Percentiles rank a stretch among this genome's conserved stretches.
Conservation (phyloP, 92 coral and sea anemone species). For the Pocillopora meandrina region DNA sequence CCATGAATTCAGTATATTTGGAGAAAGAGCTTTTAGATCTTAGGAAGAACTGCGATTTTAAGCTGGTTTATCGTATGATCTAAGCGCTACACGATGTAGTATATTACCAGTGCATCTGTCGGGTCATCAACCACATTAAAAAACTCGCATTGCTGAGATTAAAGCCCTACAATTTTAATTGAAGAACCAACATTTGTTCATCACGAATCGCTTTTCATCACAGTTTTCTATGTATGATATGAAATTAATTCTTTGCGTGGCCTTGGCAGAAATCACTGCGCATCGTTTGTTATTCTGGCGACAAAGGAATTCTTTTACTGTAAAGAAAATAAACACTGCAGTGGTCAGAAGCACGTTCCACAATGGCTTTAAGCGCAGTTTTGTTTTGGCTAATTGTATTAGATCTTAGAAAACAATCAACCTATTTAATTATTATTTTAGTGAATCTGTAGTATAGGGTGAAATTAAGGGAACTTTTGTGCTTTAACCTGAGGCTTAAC, state of each 20-base stretch:
- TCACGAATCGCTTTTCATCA: not conserved
- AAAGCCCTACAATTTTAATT: not conserved
- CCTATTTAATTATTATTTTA: not conserved
- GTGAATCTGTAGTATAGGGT: not conserved
- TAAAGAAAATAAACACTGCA: conserved; percentile 3
- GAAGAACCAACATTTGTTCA: not conserved
- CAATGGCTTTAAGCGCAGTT: not conserved
- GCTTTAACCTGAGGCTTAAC: too few relatives aligned
- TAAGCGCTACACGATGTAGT: too few relatives aligned
- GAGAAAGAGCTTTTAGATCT: too few relatives aligned
- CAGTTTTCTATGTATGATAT: not conserved
- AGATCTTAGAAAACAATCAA: not conserved
- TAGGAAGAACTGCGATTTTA: too few relatives aligned
- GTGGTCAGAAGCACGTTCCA: not conserved
- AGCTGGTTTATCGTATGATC: too few relatives aligned
- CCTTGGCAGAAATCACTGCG: not conserved
- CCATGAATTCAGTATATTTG: too few relatives aligned
- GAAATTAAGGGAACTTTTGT: not conserved
- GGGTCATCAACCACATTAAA: too few relatives aligned
- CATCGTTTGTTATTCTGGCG: conserved; percentile 18
- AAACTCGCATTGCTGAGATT: too few relatives aligned
- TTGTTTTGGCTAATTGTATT: not conserved
- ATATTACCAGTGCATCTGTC: too few relatives aligned
- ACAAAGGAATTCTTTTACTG: conserved; percentile 30
- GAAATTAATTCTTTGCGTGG: not conserved